Evolutionary conservation across 2,113 vertebrate genomes (phyloP).

Genomic region (Chunga burmeisteri): DNA sequence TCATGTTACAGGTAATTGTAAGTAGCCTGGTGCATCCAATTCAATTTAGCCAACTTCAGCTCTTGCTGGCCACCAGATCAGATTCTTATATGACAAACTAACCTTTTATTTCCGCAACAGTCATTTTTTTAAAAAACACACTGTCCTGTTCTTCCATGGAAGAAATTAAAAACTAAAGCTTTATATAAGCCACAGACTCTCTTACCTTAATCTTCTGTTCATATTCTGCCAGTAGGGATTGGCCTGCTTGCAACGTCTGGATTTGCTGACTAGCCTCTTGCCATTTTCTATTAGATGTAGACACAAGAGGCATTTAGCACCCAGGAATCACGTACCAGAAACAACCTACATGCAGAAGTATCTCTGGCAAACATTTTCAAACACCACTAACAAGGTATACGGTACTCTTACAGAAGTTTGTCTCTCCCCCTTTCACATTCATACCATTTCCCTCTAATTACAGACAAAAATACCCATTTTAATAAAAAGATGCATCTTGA

Average conservation of each 20-base stretch:
- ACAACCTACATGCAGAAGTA: background rate
- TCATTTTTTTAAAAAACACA: background rate
- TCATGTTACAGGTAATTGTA: background rate
- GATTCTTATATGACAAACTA: background rate
- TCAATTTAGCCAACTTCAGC: background rate
- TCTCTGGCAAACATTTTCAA: background rate
- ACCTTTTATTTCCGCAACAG: background rate
- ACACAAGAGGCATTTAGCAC: background rate
- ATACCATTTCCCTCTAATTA: background rate
- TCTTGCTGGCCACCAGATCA: background rate
- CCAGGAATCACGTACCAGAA: background rate
- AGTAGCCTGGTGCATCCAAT: background rate
- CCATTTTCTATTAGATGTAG: slow-evolving; percentile 79
- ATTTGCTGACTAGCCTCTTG: slow-evolving; percentile 85
- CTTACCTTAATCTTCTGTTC: slow-evolving; percentile 91
- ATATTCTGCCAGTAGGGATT: slow-evolving; percentile 79
- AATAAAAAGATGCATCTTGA: background rate
- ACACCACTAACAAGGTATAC: background rate
- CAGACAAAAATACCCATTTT: background rate
- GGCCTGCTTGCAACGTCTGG: slow-evolving; percentile 81
- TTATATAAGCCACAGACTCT: background rate
- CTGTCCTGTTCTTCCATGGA: background rate
- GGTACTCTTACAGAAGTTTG: background rate
- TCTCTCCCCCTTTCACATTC: background rate
- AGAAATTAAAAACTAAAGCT: background rate